Evolutionary conservation across 2,797 vertebrate genomes (phyloP).

Genomic region (Megalops cyprinoides): DNA sequence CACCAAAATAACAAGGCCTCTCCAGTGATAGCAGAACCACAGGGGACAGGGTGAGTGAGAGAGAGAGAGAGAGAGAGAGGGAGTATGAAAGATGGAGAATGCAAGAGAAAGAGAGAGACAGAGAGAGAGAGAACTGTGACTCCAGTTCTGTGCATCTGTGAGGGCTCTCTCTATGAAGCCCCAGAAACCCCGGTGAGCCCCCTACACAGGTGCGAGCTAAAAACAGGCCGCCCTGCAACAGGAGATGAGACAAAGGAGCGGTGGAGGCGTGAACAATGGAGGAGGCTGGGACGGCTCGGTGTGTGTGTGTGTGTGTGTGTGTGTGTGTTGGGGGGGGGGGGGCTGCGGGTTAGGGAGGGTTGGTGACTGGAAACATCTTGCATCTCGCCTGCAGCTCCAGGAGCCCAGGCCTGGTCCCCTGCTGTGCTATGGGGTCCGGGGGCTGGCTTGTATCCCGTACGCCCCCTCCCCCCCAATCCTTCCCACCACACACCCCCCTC

Average conservation of each 20-base stretch:
- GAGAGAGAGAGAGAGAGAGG: not conserved
- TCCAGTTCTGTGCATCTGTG: not conserved
- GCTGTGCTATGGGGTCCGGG: slow-evolving; percentile 43
- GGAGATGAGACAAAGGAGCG: slow-evolving; percentile 23
- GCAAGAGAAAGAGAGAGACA: not conserved
- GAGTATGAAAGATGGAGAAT: not conserved
- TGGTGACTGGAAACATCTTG: slow-evolving; percentile 18
- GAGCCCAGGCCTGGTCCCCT: slow-evolving; percentile 31
- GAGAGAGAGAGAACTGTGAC: slow-evolving; percentile 29
- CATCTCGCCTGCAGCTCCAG: slow-evolving; percentile 38
- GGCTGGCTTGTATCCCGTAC: slow-evolving; percentile 34
- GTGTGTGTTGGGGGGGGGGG: not conserved
- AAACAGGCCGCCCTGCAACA: slow-evolving; percentile 29
- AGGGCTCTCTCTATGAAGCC: not conserved
- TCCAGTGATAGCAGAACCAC: slow-evolving; percentile 36
- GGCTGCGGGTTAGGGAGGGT: not conserved
- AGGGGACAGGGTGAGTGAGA: not conserved
- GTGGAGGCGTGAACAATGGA: slow-evolving; percentile 25
- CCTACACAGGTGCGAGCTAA: slow-evolving; percentile 41
- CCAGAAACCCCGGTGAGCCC: slow-evolving; percentile 28
- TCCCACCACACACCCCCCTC: slow-evolving; percentile 16
- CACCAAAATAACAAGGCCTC: slow-evolving; percentile 66
- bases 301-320: too few relatives aligned
- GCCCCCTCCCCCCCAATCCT: slow-evolving; percentile 18
- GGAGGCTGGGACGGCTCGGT: slow-evolving; percentile 30